A percentile compares a stretch with the other conserved stretches of the same genome.
phyloP scores from a whole-genome alignment of 1,140 invertebrate genomes.

The Penaeus indicus region DNA sequence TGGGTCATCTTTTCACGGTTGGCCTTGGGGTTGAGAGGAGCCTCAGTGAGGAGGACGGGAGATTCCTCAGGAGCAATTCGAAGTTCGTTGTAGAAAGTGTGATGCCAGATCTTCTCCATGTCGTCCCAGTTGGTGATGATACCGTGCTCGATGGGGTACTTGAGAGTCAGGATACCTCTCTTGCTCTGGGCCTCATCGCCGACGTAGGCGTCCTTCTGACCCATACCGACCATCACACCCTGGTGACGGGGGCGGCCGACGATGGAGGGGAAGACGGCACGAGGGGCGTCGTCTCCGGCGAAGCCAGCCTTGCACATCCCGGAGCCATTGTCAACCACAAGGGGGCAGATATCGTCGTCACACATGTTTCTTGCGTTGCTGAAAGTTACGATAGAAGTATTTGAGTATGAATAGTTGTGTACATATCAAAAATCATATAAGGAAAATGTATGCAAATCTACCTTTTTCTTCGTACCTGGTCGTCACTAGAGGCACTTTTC shows the following conservation, averaged over 20 bases:
- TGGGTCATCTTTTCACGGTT: constrained; percentile 83
- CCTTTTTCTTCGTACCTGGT: too few relatives aligned
- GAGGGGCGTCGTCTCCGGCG: constrained; percentile 88
- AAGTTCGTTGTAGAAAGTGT: constrained; percentile 95
- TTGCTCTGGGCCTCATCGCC: constrained; percentile 97
- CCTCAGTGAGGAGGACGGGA: constrained; percentile 84
- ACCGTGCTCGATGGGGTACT: constrained; percentile 92
- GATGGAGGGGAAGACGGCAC: constrained; percentile 93
- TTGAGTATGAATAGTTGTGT: too few relatives aligned
- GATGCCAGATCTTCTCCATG: constrained; percentile 97
- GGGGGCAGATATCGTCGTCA: constrained; percentile 5
- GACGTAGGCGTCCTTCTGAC: constrained; percentile 97
- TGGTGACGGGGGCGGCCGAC: constrained; percentile 91
- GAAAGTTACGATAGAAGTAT: too few relatives aligned
- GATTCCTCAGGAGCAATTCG: constrained; percentile 95
- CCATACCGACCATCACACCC: constrained; percentile 97
- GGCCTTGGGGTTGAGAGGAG: constrained; percentile 91
- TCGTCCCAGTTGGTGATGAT: constrained; percentile 97
- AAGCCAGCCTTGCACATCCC: constrained; percentile 79
- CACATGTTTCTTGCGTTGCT: too few relatives aligned
- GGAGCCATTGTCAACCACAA: constrained; percentile 78
- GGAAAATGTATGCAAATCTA: too few relatives aligned
- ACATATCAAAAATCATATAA: too few relatives aligned
- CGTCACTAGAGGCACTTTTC: too few relatives aligned
- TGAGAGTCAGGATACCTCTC: constrained; percentile 94